These are phyloP conservation scores for Physocephala rufipes DNA, from an alignment of 2,888 invertebrate species.

Conservation along the genomic window DNA sequence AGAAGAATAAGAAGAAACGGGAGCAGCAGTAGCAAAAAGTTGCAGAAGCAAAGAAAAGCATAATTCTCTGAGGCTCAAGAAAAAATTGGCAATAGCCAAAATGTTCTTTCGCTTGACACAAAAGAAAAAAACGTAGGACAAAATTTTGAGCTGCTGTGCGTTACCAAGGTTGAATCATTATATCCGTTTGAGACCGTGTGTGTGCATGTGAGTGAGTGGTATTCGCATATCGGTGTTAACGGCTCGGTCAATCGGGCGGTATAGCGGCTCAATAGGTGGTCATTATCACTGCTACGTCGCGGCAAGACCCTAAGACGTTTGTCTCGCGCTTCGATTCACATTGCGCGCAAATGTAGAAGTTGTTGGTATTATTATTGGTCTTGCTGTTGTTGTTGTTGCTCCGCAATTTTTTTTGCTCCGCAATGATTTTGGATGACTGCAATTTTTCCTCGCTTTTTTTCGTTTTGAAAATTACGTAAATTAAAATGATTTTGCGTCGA, in stretches of 20 bases:
- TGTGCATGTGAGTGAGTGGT: slow-evolving; percentile 30
- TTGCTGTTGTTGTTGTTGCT: background rate
- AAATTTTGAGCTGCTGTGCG: background rate
- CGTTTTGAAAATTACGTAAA: slow-evolving; percentile 23
- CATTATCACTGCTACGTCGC: slow-evolving; percentile 52
- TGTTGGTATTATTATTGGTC: slow-evolving; percentile 5
- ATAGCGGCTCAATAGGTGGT: slow-evolving; percentile 57
- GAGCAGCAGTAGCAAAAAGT: background rate
- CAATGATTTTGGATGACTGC: too few relatives aligned
- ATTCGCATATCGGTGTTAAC: slow-evolving; percentile 11
- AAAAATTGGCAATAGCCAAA: slow-evolving; percentile 35
- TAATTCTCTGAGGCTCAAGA: background rate
- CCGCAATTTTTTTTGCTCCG: background rate
- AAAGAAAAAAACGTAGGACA: background rate
- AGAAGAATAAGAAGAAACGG: background rate
- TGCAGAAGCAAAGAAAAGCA: slow-evolving; percentile 24
- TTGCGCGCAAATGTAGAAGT: background rate
- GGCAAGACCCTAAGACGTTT: slow-evolving; percentile 21
- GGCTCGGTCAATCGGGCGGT: slow-evolving; percentile 49
- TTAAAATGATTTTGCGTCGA: slow-evolving; percentile 33
- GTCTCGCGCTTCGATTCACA: background rate
- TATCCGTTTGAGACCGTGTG: background rate
- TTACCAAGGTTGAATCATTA: background rate
- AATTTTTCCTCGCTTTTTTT: slow-evolving; percentile 12
- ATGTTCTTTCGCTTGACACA: too few relatives aligned